Evolutionary conservation across 2,113 vertebrate genomes (phyloP).

Genomic region (Elanus axillaris): DNA sequence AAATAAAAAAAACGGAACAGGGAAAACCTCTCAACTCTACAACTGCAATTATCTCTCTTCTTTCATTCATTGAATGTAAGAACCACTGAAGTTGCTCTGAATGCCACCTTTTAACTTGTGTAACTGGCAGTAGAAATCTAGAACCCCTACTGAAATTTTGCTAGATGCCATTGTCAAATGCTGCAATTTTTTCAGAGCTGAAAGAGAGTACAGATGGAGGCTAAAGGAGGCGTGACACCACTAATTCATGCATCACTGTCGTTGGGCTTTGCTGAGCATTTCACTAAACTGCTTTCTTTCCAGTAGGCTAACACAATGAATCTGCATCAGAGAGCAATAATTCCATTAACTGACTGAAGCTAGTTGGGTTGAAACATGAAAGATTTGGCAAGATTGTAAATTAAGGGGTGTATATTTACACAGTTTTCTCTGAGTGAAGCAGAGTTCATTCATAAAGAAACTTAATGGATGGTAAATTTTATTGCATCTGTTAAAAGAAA

Average conservation of each 20-base stretch:
- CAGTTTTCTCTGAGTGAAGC: not conserved
- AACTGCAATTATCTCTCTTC: not conserved
- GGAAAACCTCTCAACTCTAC: not conserved
- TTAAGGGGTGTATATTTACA: not conserved
- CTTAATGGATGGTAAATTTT: not conserved
- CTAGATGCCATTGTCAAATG: not conserved
- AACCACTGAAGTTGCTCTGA: not conserved
- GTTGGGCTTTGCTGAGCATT: not conserved
- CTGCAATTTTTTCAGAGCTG: not conserved
- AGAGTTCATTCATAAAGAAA: not conserved
- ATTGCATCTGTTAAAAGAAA: not conserved
- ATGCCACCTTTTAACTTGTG: not conserved
- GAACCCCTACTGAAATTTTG: not conserved
- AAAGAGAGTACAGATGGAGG: not conserved
- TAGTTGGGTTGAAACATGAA: not conserved
- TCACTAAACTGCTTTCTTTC: not conserved
- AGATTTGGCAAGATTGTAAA: not conserved
- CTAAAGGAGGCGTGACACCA: slow-evolving; percentile 5
- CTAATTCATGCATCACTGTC: not conserved
- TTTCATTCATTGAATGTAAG: not conserved
- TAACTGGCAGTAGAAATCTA: not conserved
- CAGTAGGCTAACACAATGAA: not conserved
- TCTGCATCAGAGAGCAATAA: not conserved
- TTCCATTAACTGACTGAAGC: slow-evolving; percentile 17
- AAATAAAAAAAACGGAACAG: not conserved